Evolutionary conservation across 2,888 invertebrate genomes (phyloP), one percentile per base, ranked within the genome.

Genomic region (Apodemia duryi): DNA sequence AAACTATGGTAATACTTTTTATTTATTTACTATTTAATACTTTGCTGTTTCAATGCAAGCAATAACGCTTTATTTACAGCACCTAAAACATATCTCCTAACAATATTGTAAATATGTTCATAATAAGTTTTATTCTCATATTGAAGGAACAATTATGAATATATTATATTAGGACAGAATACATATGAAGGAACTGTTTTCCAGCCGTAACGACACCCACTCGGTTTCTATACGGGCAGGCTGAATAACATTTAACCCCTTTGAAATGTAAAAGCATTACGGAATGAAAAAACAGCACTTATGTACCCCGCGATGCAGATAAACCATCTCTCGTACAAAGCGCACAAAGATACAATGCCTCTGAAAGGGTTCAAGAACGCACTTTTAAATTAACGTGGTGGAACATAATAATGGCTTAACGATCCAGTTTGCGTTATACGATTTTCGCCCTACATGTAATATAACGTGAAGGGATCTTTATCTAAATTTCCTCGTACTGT

Each of bases 351-450:
- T 91, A 91, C 91, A 91, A 91, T 91, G 86, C 91, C 89, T 90
- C 90, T 90, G 91, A 91, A 91, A 91, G 91, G 91, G 91, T 91
- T 91, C 91, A 91, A 91, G 90, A 91, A 90, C 91, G 90, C 88
- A 91, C 90, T 91, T 91, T 91, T 91, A 91, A 91, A 91, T 91
- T 91, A 91, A 91, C 87, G 84, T 75, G 78, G 73, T 69, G 70
- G 71, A 79, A 74, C 76, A 75, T 73, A 67, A 75, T 69, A 89
- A 86, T 72, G 84, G 71, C 81, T 63, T 74, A 89, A 81, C 75
- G 72, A 75, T 66, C 72, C 49, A 21, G 54, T 54, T 64, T 69
- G 65, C 54, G 57, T 11, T 83, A 82, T 64, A 68, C 81, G n/a
- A 87, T 73, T 83, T 67, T 78, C 74, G 71, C 74, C 83, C 72